Evolutionary conservation across 2,113 vertebrate species (phyloP).

Genomic region (Protobothrops flavoviridis): DNA sequence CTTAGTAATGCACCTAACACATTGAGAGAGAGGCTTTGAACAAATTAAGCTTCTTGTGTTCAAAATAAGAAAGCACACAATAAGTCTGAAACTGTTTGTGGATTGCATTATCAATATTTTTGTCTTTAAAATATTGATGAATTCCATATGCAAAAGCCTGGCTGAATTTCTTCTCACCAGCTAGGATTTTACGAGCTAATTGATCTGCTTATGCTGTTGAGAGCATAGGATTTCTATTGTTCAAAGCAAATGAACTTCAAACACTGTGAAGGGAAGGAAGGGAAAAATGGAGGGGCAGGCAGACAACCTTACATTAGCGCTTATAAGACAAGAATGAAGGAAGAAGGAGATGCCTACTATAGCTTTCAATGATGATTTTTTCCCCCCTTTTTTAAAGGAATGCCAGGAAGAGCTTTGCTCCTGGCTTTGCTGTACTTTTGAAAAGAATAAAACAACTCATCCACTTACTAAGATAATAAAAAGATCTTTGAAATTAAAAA

Average conservation of each 20-base stretch:
- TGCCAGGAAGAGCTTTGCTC: not conserved
- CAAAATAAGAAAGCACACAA: slow-evolving; percentile 24
- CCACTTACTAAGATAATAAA: not conserved
- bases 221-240: slow-evolving; percentile 40
- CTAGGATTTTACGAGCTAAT: slow-evolving; percentile 43
- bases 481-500: not conserved
- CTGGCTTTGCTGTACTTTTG: not conserved
- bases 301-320: not conserved
- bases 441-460: not conserved
- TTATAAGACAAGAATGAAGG: not conserved
- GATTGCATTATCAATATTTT: slow-evolving; percentile 33
- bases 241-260: slow-evolving; percentile 42
- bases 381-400: not conserved
- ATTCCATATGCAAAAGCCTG: slow-evolving; percentile 40
- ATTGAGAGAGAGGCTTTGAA: not conserved
- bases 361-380: not conserved
- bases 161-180: slow-evolving; percentile 47
- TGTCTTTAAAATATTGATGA: slow-evolving; percentile 43
- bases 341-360: not conserved
- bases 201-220: slow-evolving; percentile 49
- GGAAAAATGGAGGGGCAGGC: not conserved
- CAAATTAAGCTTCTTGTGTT: not conserved
- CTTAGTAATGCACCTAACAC: not conserved
- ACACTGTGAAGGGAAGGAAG: fast-evolving
- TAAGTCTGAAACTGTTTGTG: slow-evolving; percentile 24